Evolutionary conservation across 1,140 invertebrate species (phyloP), one percentile per base, ranked within the genome.

Genomic region (Eumaeus atala): DNA sequence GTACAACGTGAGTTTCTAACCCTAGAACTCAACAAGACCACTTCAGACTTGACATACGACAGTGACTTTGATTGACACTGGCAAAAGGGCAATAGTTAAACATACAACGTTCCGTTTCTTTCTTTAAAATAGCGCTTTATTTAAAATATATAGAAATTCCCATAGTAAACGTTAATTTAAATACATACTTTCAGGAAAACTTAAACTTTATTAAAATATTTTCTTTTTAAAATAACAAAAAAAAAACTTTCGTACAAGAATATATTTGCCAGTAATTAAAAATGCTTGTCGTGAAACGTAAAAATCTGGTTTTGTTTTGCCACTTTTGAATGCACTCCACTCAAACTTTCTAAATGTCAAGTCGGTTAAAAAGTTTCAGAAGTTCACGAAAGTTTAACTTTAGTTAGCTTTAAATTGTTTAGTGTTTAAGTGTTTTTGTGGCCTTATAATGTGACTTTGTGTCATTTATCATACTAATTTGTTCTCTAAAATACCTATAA

Each of bases 301-400:
- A 58, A 71, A 71, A 67, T 65, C 66, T 59, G 59, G 63, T 64
- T 64, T 64, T 64, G 61, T 64, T 64, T 55, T 55, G 60, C 55
- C 54, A 66, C 67, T 72, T 67, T 70, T 64, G 75, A 78, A 83
- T 72, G 72, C 53, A 64, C 42, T 60, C 62, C 40, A 37, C 35
- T n/a, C 9, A 80, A 80, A 85, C 82, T 85, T 85, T 83, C 81
- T 83, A 85, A 83, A 82, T 67, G 82, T 85, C 68, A 71, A 68
- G 58, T 67, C 73, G 77, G 76, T 79, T 80, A 67, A 62, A 70
- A 71, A 79, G 73, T 67, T 75, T 68, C 81, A 70, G 75, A 69
- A 78, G 70, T 66, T 72, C 67, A 80, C 67, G 75, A 75, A 83
- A 84, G 72, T 81, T 84, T 84, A 72, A 66, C 69, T 53, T 14